Base-by-base conservation (phyloP, 2,888 invertebrate genomes). In the Helicoverpa assulta region DNA sequence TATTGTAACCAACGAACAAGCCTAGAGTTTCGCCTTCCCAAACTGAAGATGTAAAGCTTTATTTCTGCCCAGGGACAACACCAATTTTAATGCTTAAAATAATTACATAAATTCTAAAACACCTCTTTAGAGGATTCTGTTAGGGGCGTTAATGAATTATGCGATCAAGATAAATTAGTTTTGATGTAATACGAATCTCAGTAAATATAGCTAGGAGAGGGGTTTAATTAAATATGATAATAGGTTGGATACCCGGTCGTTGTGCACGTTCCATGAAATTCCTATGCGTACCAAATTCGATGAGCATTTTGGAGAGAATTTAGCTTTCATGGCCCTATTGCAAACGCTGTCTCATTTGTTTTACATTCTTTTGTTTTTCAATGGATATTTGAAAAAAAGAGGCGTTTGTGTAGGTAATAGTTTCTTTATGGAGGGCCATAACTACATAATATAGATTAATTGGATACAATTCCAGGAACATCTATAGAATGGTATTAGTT, bases 181-280 rank as follows among this genome's bases (percentile, higher is more conserved):
- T 70, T 69, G 69, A 80, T 79, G 80, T 79, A 80, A 80, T 67
- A 72, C 65, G 75, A 79, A 75, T 75, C 80, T 82, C 63, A 65
- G 77, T 76, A 64, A 65, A 26, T 62, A 72, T 37, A 65, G 37
- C 56, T 37, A 66, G 61, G 59, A 59, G 47, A 69, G 65, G 63
- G 76, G 54, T 70, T 72, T 80, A 80, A 80, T 80, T 82, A 71
- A 82, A 80, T 82, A 75, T 80, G 69, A 79, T 82, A 80, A 80
- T 79, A 67, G 68, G 52, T 53, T 53, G 55, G 69, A 67, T 56
- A 51, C 68, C 62, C 67, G 19, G 40, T 68, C 64, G 52, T 62
- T 74, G 66, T 70, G 47, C 72, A 74, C 81, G 68, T 74, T 52
- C 60, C 18, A 56, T 67, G 58, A 61, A 70, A 80, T 83, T 74